These are phyloP conservation scores for Hoplias malabaricus DNA, from an alignment of 2,113 vertebrate genomes.

Conservation along the genomic window DNA sequence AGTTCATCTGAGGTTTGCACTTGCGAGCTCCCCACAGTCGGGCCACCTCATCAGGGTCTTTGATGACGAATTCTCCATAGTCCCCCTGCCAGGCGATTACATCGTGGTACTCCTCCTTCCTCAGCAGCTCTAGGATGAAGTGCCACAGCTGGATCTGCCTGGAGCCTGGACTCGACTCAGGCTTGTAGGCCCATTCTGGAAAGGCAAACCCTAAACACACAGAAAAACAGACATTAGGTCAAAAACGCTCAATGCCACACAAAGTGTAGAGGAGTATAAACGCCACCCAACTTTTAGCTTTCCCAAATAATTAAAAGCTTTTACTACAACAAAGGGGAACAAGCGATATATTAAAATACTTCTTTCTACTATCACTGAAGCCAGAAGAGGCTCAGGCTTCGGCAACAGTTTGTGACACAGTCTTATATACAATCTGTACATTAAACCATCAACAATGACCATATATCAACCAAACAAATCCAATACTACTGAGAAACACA, in stretches of 20 bases:
- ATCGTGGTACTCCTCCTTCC: conserved; percentile 86
- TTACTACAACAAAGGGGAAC: too few relatives aligned
- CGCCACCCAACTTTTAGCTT: too few relatives aligned
- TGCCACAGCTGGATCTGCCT: conserved; percentile 93
- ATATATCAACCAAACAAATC: too few relatives aligned
- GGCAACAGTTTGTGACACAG: neutral
- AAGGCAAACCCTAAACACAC: conserved; percentile 80
- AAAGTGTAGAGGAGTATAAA: too few relatives aligned
- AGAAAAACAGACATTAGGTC: neutral
- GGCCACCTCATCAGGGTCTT: conserved; percentile 86
- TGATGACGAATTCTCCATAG: conserved; percentile 92
- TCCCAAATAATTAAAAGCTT: too few relatives aligned
- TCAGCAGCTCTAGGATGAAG: conserved; percentile 87
- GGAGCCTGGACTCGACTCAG: conserved; percentile 85
- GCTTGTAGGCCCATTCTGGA: conserved; percentile 91
- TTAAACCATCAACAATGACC: neutral
- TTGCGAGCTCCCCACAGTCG: conserved; percentile 88
- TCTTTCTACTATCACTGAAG: neutral
- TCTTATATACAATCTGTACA: neutral
- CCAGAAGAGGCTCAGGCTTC: neutral
- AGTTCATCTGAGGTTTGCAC: conserved; percentile 93
- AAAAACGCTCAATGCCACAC: too few relatives aligned
- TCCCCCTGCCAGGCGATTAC: conserved; percentile 95
- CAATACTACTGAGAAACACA: too few relatives aligned
- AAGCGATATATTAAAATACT: neutral